These are phyloP conservation scores for Strix uralensis DNA, from an alignment of 2,113 vertebrate genomes.

Conservation along the genomic window DNA sequence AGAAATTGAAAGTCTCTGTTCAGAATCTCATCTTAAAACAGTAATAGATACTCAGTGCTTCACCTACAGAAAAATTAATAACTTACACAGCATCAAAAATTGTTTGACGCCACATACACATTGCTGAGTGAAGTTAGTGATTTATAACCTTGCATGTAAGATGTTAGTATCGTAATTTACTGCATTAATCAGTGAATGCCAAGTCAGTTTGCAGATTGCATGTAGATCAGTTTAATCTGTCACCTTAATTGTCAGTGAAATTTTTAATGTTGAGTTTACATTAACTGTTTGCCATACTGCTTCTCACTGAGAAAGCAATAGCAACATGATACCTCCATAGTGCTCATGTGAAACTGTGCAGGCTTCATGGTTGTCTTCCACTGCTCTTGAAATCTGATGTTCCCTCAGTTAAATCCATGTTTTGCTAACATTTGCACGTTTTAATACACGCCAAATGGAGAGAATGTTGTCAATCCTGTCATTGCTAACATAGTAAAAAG, in stretches of 20 bases:
- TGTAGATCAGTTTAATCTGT: slow-evolving; percentile 65
- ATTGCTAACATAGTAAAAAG: neutral
- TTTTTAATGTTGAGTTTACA: slow-evolving; percentile 47
- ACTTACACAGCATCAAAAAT: slow-evolving; percentile 11
- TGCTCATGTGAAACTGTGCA: neutral
- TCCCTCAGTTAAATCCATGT: neutral
- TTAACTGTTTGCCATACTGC: slow-evolving; percentile 27
- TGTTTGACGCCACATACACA: slow-evolving; percentile 20
- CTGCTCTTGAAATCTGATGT: neutral
- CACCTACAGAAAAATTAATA: neutral
- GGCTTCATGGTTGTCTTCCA: neutral
- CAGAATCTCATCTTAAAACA: neutral
- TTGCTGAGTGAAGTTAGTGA: slow-evolving; percentile 35
- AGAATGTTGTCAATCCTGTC: neutral
- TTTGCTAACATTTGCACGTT: neutral
- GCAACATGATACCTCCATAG: neutral
- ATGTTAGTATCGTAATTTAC: slow-evolving; percentile 57
- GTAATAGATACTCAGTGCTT: neutral
- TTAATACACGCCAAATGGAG: neutral
- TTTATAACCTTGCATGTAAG: slow-evolving; percentile 28
- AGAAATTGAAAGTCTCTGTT: neutral
- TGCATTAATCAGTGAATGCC: slow-evolving; percentile 63
- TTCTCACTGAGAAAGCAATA: neutral
- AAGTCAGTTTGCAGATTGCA: slow-evolving; percentile 48
- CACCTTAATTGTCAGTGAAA: slow-evolving; percentile 59